Evolutionary conservation across 30 jellyfish, hydroid and myxozoan species (phyloP), one percentile per base, ranked within the genome.

Genomic region (Nemopilema nomurai): DNA sequence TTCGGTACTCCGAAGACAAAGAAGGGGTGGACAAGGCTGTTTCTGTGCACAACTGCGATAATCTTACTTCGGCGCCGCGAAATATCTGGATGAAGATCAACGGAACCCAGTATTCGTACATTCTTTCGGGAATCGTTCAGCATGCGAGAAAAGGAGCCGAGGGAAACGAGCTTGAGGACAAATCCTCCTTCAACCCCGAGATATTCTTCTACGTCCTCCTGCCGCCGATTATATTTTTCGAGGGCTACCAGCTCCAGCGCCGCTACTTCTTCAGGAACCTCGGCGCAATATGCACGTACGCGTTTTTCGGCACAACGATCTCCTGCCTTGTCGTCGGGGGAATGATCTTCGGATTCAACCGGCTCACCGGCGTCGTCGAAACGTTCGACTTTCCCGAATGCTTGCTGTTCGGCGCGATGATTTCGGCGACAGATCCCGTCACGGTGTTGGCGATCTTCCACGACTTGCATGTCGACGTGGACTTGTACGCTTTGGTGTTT

Each of bases 381-480:
- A 91, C 97, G 18, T 96, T 91, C 74, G 98, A 90, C 30, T 96
- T 96, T 76, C 96, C 99, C 71, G 99, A 96, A 76, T 90, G 99
- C 63, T 63, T 96, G 27, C 91, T 96, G 18, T 96, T 96, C 77
- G 99, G 99, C 17, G 99, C 99, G 26, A 96, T 96, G 98, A 96
- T 96, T 16, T 96, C 99, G 18, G 99, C 99, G 23, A 96, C 99
- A 21, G 99, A 96, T 84, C 99, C 99, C 16, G 99, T 96, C 1
- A 96, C 99, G 0, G 98, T 96, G 28, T 75, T 96, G 84, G 99
- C 99, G 17, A 96, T 96, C 21, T 96, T 96, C 64, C 98, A 96
- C 82, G 99, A 96, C 67, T 70, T 96, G 53, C 98, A 96, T 49
- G 99, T 96, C 19, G 99, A 96, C 51, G 99, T 96, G 0, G 99